Evolutionary conservation across 2,113 vertebrate species (phyloP), one percentile per base, ranked within the genome.

Genomic region (Meleagris gallopavo): DNA sequence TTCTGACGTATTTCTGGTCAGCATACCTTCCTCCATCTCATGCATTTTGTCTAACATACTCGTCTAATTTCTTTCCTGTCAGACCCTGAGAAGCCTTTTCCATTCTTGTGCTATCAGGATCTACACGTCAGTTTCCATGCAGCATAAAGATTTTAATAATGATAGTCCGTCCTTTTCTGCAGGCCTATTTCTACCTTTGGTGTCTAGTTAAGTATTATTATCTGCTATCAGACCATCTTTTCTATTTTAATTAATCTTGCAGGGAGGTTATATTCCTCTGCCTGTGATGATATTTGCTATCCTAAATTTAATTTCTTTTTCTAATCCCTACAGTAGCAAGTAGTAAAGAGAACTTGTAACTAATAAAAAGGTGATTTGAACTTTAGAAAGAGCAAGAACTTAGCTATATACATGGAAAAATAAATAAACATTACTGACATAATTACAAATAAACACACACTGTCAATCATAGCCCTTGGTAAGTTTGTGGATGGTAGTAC

Each of bases 251-350:
- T 93, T 90, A 91, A 84, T 16, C 48, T 86, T 84, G 11, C 83
- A 88, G 65, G 46, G 40, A 92, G 76, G 57, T 93, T 90, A 81
- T 83, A 75, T 90, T 89, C 43, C 57, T 90, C 52, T 90, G 38
- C 29, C 41, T 86, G 15, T 19, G 61, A 84, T 81, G 65, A 75
- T 88, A 80, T 78, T 86, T 61, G 20, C 57, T 72, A 24, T 50
- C 65, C 32, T 64, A 74, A 83, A 81, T 86, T 86, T 96, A 91
- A 88, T 92, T 93, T 93, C 19, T 74, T 88, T 86, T 72, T 45
- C 50, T 74, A 94, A 78, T 81, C 73, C 27, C 50, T 81, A 13
- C 13, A 46, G 65, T 58, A 77, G 25, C 45, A 69, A 71, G 52
- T 55, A 81, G 32, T 36, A 72, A 79, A 77, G 62, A 69, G 17